A percentile compares a stretch with the other conserved stretches of the same genome.
Evolutionary conservation across 2,113 vertebrate species (phyloP).

Genomic region (Excalfactoria chinensis): DNA sequence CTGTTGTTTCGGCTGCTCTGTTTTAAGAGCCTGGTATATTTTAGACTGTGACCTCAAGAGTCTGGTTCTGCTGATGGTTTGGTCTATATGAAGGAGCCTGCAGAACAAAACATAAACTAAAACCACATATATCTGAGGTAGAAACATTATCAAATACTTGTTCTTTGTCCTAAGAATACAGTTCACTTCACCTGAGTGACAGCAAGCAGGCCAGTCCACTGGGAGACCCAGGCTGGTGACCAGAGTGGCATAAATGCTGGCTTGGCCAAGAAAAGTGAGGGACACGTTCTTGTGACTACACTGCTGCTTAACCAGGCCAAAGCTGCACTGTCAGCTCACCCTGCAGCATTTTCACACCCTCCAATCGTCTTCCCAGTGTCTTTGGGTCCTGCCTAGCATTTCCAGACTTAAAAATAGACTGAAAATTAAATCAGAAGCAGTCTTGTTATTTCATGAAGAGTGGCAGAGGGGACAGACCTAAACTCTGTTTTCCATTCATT

Average conservation of each 20-base stretch:
- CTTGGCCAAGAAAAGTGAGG: neutral
- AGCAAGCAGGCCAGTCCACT: neutral
- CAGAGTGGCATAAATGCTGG: neutral
- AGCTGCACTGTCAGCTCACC: fast-evolving
- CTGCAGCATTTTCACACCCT: neutral
- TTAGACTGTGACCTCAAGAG: neutral
- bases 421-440: neutral
- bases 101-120: neutral
- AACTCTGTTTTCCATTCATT: neutral
- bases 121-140: neutral
- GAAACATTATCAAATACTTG: neutral
- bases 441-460: neutral
- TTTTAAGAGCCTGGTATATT: neutral
- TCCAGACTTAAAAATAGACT: neutral
- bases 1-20: neutral
- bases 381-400: neutral
- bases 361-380: neutral
- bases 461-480: neutral
- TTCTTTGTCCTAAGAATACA: neutral
- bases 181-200: neutral
- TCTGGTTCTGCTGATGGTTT: neutral
- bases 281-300: neutral
- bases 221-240: neutral
- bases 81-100: fast-evolving
- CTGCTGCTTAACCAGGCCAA: neutral